Percentiles rank a stretch among this genome's conserved stretches.
phyloP scores from a whole-genome alignment of 2,797 vertebrate genomes.

The Lepus oiostolus region DNA sequence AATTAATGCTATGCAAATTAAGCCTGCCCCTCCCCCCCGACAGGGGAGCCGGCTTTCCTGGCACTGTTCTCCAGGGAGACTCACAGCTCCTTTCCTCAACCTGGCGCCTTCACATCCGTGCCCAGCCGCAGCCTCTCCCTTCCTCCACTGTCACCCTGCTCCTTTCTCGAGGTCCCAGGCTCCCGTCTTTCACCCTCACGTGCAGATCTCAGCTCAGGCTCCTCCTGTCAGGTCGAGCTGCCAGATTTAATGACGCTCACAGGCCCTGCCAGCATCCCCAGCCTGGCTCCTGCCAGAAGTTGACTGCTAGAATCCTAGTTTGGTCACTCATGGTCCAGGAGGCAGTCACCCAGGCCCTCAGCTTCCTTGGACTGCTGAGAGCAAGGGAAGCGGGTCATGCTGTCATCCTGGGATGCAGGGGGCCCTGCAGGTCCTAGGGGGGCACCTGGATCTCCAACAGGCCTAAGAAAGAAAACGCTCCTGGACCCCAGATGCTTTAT shows the following conservation, averaged over 20 bases:
- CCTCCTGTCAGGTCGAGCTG: not conserved
- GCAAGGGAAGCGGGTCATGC: not conserved
- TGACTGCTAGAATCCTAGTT: not conserved
- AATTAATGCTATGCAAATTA: slow-evolving; percentile 73
- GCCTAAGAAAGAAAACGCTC: not conserved
- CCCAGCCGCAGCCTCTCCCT: not conserved
- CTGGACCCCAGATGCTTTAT: not conserved
- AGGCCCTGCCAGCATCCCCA: not conserved
- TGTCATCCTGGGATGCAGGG: not conserved
- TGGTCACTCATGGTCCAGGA: not conserved
- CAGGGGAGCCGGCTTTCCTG: not conserved
- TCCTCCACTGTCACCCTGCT: fast-evolving
- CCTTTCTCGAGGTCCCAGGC: not conserved
- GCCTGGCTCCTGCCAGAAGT: not conserved
- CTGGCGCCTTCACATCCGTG: not conserved
- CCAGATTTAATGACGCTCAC: not conserved
- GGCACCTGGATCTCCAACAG: not conserved
- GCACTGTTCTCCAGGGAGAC: not conserved
- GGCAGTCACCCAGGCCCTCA: not conserved
- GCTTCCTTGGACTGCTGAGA: not conserved
- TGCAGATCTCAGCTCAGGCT: not conserved
- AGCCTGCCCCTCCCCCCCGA: slow-evolving; percentile 19
- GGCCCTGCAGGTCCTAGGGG: not conserved
- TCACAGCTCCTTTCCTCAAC: not conserved
- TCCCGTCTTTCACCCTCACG: not conserved